Evolutionary conservation across 2,888 invertebrate genomes (phyloP).

Genomic region (Muscina levida): DNA sequence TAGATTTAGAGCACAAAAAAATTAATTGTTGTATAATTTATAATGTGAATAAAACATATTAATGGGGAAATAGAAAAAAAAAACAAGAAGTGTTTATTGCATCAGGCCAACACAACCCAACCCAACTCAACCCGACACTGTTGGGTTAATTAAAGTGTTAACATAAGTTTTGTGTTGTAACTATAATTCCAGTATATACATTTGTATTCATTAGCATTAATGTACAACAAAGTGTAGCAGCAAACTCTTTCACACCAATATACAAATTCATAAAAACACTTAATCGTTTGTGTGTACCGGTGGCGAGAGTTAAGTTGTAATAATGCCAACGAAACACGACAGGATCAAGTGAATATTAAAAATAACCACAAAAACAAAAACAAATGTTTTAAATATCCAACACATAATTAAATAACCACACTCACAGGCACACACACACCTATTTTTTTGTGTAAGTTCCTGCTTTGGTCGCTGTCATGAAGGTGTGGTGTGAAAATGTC

Average conservation of each 20-base stretch:
- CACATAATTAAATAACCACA: conserved; percentile 62
- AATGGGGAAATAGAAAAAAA: not conserved
- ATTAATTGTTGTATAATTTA: not conserved
- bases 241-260: too few relatives aligned
- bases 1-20: not conserved
- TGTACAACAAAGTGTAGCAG: too few relatives aligned
- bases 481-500: not conserved
- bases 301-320: conserved; percentile 32
- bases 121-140: not conserved
- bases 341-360: conserved; percentile 45
- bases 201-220: conserved; percentile 37
- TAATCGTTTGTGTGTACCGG: not conserved
- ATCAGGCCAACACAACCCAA: not conserved
- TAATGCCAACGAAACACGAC: conserved; percentile 53
- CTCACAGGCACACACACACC: not conserved
- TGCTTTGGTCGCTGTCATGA: not conserved
- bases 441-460: not conserved
- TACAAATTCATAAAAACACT: not conserved
- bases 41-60: not conserved
- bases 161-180: conserved; percentile 35
- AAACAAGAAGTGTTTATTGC: not conserved
- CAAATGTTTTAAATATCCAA: conserved; percentile 47
- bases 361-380: conserved; percentile 36
- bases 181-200: conserved; percentile 33
- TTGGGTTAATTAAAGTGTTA: conserved; percentile 48